phyloP scores from a whole-genome alignment of 2,888 invertebrate genomes.

The Cistogaster globosa region DNA sequence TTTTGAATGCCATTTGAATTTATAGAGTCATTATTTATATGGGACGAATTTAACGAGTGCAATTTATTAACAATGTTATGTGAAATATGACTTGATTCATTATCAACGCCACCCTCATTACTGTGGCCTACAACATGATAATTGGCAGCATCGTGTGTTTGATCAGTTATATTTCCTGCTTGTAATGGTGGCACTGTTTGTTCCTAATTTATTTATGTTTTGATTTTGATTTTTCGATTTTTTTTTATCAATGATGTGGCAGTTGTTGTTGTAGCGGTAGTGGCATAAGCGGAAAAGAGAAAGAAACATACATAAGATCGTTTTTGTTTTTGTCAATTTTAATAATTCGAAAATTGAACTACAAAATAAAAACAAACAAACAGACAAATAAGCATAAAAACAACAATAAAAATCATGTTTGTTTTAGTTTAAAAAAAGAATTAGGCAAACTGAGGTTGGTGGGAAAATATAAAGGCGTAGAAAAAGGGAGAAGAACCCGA shows the following conservation, averaged over 20 bases:
- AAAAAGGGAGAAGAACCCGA: neutral
- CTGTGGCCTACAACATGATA: constrained; percentile 44
- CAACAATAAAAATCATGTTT: constrained; percentile 58
- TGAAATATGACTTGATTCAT: constrained; percentile 54
- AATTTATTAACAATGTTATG: constrained; percentile 62
- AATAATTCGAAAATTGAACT: constrained; percentile 56
- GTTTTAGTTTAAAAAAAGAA: constrained; percentile 7
- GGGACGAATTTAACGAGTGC: constrained; percentile 55
- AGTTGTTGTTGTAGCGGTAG: constrained; percentile 60
- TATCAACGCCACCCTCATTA: constrained; percentile 56
- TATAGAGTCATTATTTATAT: constrained; percentile 62
- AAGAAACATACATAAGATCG: constrained; percentile 63
- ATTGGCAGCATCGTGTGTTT: constrained; percentile 60
- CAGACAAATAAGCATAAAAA: constrained; percentile 39
- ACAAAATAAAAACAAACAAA: constrained; percentile 62
- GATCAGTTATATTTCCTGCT: constrained; percentile 65
- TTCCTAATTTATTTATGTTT: constrained; percentile 51
- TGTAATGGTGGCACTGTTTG: constrained; percentile 61
- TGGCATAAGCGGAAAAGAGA: constrained; percentile 65
- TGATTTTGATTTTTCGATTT: constrained; percentile 7
- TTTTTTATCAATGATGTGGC: constrained; percentile 22
- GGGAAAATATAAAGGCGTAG: neutral
- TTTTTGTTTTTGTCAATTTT: constrained; percentile 44
- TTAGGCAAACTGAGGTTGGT: neutral
- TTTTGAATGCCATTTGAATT: constrained; percentile 68